Conservation (phyloP, 2,888 invertebrate genomes). For the Microctonus brassicae region DNA sequence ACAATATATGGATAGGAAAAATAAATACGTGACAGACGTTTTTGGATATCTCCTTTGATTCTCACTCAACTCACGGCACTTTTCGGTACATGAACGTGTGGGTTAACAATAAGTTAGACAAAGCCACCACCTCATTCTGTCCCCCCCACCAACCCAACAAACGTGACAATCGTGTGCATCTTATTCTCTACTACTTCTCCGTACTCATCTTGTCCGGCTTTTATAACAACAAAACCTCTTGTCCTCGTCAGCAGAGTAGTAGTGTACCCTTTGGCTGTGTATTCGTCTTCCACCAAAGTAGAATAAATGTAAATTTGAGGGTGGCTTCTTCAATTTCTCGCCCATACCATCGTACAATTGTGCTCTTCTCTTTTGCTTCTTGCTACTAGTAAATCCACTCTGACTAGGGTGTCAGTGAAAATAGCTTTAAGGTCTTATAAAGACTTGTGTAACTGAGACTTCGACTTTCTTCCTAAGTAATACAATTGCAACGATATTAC, state of each 20-base stretch:
- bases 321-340: neutral
- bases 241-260: neutral
- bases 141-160: neutral
- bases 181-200: neutral
- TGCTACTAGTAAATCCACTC: neutral
- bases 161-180: slow-evolving; percentile 2
- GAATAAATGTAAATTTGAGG: slow-evolving; percentile 20
- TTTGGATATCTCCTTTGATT: neutral
- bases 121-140: neutral
- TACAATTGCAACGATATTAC: neutral
- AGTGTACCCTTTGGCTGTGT: neutral
- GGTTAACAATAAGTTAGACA: neutral
- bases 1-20: too few species aligned
- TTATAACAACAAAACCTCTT: neutral
- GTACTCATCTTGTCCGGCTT: neutral
- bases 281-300: neutral
- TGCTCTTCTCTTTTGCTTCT: neutral
- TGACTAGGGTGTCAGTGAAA: neutral
- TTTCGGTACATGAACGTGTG: neutral
- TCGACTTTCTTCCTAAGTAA: neutral
- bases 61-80: neutral
- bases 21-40: too few species aligned
- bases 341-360: neutral
- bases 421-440: neutral
- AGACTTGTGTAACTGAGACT: slow-evolving; percentile 10